These are phyloP conservation scores for Mesembrinibis cayennensis DNA, from an alignment of 2,113 vertebrate genomes.

Conservation along the genomic window DNA sequence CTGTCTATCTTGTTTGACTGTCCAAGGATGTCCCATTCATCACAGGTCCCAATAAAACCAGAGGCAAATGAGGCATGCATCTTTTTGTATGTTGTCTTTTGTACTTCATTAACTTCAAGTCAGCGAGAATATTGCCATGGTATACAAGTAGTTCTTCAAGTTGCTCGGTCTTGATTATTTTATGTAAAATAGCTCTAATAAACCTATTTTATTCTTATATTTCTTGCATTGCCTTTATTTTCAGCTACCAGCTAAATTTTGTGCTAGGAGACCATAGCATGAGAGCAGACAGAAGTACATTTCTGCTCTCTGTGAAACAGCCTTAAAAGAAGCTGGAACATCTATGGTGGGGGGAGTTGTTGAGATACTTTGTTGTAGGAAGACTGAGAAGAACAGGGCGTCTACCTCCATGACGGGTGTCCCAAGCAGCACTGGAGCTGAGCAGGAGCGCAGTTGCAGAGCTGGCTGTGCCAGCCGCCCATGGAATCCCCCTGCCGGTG, in stretches of 20 bases:
- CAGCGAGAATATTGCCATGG: neutral
- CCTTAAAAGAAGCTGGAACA: neutral
- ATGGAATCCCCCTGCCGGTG: neutral
- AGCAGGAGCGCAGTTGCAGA: neutral
- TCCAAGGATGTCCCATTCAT: slow-evolving; percentile 22
- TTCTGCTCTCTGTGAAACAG: neutral
- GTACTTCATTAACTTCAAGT: slow-evolving; percentile 41
- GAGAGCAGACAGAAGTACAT: neutral
- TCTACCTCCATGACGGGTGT: neutral
- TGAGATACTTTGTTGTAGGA: neutral
- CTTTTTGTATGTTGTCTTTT: slow-evolving; percentile 60
- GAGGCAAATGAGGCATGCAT: slow-evolving; percentile 48
- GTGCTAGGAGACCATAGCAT: neutral
- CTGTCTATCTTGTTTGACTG: slow-evolving; percentile 43
- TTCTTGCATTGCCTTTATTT: slow-evolving; percentile 26
- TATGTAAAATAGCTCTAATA: slow-evolving; percentile 72
- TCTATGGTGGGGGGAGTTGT: too few species aligned
- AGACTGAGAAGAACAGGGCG: neutral
- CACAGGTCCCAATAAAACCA: slow-evolving; percentile 30
- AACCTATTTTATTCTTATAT: slow-evolving; percentile 74
- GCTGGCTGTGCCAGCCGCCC: neutral
- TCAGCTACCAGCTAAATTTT: neutral
- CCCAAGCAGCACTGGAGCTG: neutral
- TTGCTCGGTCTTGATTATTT: slow-evolving; percentile 27
- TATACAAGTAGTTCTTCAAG: slow-evolving; percentile 38